Percentiles rank a stretch among this genome's conserved stretches.
These are phyloP conservation scores for Drosophila funebris DNA, from an alignment of 1,140 invertebrate species.

Conservation along the genomic window DNA sequence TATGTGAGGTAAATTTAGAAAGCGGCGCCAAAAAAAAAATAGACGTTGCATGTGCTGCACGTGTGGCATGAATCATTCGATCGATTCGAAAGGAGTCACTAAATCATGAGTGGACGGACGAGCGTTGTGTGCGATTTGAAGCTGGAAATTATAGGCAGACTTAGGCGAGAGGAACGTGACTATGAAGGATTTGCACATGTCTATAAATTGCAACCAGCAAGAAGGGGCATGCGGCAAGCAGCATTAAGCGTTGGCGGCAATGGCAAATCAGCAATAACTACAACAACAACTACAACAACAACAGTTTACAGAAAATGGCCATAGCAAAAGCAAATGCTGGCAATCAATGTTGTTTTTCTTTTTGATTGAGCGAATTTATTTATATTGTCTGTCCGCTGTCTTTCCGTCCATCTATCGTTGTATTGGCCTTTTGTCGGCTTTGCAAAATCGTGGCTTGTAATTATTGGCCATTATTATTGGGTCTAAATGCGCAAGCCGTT, in stretches of 20 bases:
- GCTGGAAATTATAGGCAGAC: conserved; percentile 32
- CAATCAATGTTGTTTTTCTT: conserved; percentile 60
- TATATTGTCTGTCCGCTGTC: conserved; percentile 37
- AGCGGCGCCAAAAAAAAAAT: conserved; percentile 24
- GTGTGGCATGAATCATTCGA: conserved; percentile 37
- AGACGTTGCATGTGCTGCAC: conserved; percentile 3
- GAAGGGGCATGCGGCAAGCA: conserved; percentile 13
- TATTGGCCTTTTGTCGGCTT: conserved; percentile 43
- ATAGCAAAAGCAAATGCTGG: conserved; percentile 27
- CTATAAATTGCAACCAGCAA: conserved; percentile 55
- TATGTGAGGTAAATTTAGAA: conserved; percentile 34
- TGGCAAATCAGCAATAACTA: not conserved
- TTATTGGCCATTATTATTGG: conserved; percentile 77
- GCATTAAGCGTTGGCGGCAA: conserved; percentile 9
- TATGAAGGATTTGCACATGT: conserved; percentile 59
- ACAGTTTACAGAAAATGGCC: not conserved
- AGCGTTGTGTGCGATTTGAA: conserved; percentile 53
- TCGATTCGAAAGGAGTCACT: conserved; percentile 60
- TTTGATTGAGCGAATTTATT: conserved; percentile 73
- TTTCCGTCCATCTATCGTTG: conserved; percentile 29
- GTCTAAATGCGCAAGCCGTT: conserved; percentile 47
- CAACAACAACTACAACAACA: conserved; percentile 10
- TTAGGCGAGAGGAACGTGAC: conserved; percentile 61
- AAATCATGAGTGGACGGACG: conserved; percentile 57
- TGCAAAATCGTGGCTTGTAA: conserved; percentile 76